phyloP scores from a whole-genome alignment of 2,113 vertebrate genomes.

The Anoplopoma fimbria region DNA sequence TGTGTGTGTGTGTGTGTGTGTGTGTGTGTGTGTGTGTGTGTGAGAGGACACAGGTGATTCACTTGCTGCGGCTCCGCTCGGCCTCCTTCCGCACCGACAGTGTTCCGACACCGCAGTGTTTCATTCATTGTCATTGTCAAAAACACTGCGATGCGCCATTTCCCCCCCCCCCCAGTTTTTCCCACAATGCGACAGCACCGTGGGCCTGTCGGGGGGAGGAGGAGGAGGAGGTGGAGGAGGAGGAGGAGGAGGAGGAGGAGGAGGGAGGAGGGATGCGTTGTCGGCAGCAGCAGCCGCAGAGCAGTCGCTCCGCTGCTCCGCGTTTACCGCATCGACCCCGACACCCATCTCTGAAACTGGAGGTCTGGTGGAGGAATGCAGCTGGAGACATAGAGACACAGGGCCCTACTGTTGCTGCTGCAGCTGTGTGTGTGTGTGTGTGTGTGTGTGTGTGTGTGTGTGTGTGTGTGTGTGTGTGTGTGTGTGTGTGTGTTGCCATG shows the following conservation, averaged over 20 bases:
- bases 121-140: conserved; percentile 54
- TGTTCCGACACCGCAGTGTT: conserved; percentile 51
- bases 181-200: conserved; percentile 70
- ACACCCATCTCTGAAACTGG: conserved; percentile 48
- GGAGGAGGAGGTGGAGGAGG: not conserved
- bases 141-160: conserved; percentile 69
- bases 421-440: conserved; percentile 23
- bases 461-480: conserved; percentile 11
- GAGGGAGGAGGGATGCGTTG: not conserved
- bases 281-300: conserved; percentile 51
- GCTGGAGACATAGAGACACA: conserved; percentile 50
- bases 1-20: conserved; percentile 83
- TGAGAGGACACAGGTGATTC: conserved; percentile 80
- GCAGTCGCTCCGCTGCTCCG: conserved; percentile 37
- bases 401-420: conserved; percentile 54
- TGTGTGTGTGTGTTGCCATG: conserved; percentile 9
- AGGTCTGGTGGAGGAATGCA: conserved; percentile 74
- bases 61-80: conserved; percentile 74
- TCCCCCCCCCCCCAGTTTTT: not conserved
- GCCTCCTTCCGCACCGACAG: conserved; percentile 45
- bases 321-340: conserved; percentile 70
- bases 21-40: conserved; percentile 80
- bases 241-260: not conserved
- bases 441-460: not conserved
- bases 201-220: conserved; percentile 21